Evolutionary conservation across 2,113 vertebrate species (phyloP).

Genomic region (Cochlearius cochlearius): DNA sequence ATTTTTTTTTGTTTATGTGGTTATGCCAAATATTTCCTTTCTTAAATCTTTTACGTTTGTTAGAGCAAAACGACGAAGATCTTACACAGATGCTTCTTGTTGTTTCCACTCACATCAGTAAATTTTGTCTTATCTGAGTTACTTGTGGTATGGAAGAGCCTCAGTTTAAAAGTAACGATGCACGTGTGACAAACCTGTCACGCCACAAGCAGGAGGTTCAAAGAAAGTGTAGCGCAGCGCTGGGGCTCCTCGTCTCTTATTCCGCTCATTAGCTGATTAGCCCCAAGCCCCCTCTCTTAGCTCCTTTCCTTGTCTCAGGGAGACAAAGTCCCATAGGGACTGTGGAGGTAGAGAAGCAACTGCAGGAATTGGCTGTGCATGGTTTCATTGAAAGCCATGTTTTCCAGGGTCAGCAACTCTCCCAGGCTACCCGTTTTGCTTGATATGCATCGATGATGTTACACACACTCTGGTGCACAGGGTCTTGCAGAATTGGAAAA

Average conservation of each 20-base stretch:
- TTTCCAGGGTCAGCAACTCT: not conserved
- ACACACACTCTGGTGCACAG: not conserved
- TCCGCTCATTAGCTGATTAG: not conserved
- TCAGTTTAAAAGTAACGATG: not conserved
- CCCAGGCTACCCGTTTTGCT: not conserved
- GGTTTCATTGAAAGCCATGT: not conserved
- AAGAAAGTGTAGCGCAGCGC: not conserved
- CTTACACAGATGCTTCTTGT: not conserved
- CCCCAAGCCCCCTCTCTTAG: not conserved
- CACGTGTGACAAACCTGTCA: not conserved
- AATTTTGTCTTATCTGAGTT: not conserved
- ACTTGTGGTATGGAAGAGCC: not conserved
- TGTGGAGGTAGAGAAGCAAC: not conserved
- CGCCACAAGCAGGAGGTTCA: not conserved
- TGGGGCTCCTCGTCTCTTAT: not conserved
- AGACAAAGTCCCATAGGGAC: not conserved
- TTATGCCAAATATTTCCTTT: not conserved
- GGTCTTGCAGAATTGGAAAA: not conserved
- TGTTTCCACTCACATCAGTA: not conserved
- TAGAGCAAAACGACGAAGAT: not conserved
- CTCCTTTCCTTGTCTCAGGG: not conserved
- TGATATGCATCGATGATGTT: not conserved
- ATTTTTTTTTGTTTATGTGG: not conserved
- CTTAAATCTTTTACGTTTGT: not conserved
- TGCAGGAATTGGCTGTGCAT: fast-evolving